Conservation (phyloP, 2,888 invertebrate genomes). For the Drosophila algonquin region DNA sequence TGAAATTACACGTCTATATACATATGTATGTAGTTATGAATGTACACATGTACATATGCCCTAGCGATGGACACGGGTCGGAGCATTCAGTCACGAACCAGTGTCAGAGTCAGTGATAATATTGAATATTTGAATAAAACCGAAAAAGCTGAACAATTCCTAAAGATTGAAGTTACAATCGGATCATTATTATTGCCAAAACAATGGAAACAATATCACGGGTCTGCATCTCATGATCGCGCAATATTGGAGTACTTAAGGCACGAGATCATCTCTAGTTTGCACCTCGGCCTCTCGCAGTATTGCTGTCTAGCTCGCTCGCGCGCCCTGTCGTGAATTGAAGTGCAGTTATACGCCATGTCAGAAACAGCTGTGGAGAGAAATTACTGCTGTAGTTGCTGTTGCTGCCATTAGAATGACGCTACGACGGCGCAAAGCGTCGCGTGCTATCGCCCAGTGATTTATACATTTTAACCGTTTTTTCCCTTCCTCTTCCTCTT, state of each 20-base stretch:
- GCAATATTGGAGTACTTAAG: neutral
- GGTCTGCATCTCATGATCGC: neutral
- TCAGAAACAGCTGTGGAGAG: conserved; percentile 34
- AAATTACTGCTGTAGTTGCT: conserved; percentile 27
- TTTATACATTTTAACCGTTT: conserved; percentile 66
- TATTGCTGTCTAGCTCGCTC: conserved; percentile 6
- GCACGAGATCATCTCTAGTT: neutral
- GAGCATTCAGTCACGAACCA: neutral
- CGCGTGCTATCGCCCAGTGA: conserved; percentile 67
- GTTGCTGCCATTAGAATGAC: conserved; percentile 24
- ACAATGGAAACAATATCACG: neutral
- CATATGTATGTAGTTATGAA: neutral
- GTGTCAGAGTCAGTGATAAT: too few relatives aligned
- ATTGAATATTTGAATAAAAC: too few relatives aligned
- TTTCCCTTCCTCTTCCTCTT: conserved; percentile 55
- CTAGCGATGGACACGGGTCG: neutral
- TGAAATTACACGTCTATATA: too few relatives aligned
- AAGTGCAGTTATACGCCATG: conserved; percentile 37
- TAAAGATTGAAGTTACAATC: too few relatives aligned
- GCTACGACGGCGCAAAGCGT: conserved; percentile 34
- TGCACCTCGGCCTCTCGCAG: conserved; percentile 1
- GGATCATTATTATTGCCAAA: too few relatives aligned
- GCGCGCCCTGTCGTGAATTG: conserved; percentile 13
- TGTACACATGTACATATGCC: neutral
- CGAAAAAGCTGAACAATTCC: too few relatives aligned